These are phyloP conservation scores for Phrynocephalus versicolor DNA, from an alignment of 2,113 vertebrate genomes.

Conservation along the genomic window DNA sequence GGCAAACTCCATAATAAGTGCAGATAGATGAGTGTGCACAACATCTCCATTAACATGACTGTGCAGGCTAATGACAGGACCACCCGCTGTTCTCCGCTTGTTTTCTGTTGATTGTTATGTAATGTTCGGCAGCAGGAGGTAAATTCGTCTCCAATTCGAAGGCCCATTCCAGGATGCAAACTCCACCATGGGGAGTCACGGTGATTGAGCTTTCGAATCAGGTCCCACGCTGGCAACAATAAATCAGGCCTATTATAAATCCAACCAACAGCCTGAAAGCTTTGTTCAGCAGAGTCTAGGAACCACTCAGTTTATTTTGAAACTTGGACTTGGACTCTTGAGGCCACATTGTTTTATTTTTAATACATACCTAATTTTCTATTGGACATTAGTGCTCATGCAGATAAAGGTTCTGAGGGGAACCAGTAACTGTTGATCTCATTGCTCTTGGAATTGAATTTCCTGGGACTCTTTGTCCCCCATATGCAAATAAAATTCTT, in stretches of 20 bases:
- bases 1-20: constrained; percentile 60
- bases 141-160: constrained; percentile 86
- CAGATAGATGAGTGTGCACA: constrained; percentile 66
- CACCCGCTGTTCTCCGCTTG: constrained; percentile 80
- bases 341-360: constrained; percentile 5
- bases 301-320: constrained; percentile 36
- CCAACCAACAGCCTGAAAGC: constrained; percentile 67
- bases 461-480: constrained; percentile 27
- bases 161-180: constrained; percentile 76
- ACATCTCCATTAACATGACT: constrained; percentile 71
- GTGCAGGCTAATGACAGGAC: constrained; percentile 74
- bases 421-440: constrained; percentile 9
- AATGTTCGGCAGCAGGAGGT: constrained; percentile 85
- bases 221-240: constrained; percentile 81
- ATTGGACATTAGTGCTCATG: constrained; percentile 47
- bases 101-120: constrained; percentile 86
- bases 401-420: not conserved
- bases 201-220: constrained; percentile 82
- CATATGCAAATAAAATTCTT: not conserved
- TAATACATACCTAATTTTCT: not conserved
- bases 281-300: constrained; percentile 58
- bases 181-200: constrained; percentile 79
- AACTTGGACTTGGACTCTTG: constrained; percentile 33
- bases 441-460: constrained; percentile 20
- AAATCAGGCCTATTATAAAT: constrained; percentile 80